Percentiles rank a stretch among this genome's conserved stretches.
These are phyloP conservation scores for Prunella strophiata DNA, from an alignment of 2,797 vertebrate species.

Conservation along the genomic window DNA sequence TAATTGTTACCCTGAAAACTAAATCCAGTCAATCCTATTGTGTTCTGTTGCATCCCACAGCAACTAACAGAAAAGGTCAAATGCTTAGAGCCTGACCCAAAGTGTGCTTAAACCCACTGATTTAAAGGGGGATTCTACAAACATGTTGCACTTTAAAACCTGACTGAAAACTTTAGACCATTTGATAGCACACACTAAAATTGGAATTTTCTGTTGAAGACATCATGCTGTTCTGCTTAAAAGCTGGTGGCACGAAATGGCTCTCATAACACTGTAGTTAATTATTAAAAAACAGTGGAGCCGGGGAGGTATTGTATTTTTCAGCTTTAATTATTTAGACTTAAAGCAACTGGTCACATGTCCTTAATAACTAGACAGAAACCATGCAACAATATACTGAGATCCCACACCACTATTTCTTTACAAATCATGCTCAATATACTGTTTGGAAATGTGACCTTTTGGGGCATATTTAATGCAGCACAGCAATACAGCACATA, in stretches of 20 bases:
- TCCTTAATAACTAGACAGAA: slow-evolving; percentile 41
- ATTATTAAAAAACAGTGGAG: slow-evolving; percentile 49
- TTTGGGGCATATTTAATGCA: neutral
- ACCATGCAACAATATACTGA: neutral
- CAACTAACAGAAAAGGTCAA: neutral
- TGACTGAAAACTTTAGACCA: neutral
- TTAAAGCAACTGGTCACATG: slow-evolving; percentile 34
- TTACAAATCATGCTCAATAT: slow-evolving; percentile 2
- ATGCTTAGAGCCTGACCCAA: neutral
- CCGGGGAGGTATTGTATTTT: neutral
- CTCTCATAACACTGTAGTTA: slow-evolving; percentile 40
- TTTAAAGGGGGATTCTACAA: neutral
- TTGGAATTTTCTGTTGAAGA: slow-evolving; percentile 29
- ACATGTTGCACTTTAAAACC: neutral
- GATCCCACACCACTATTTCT: neutral
- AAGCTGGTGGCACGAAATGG: neutral
- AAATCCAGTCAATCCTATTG: slow-evolving; percentile 43
- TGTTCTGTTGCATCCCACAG: neutral
- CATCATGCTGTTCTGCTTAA: slow-evolving; percentile 32
- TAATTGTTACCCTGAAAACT: slow-evolving; percentile 64
- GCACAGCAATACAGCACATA: neutral
- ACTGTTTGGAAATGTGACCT: neutral
- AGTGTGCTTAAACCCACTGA: neutral
- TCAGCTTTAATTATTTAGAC: slow-evolving; percentile 23
- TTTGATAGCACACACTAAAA: neutral